A percentile compares a stretch with the other conserved stretches of the same genome.
These are phyloP conservation scores for Lucinisca nassula DNA, from an alignment of 2,888 invertebrate genomes.

Conservation along the genomic window DNA sequence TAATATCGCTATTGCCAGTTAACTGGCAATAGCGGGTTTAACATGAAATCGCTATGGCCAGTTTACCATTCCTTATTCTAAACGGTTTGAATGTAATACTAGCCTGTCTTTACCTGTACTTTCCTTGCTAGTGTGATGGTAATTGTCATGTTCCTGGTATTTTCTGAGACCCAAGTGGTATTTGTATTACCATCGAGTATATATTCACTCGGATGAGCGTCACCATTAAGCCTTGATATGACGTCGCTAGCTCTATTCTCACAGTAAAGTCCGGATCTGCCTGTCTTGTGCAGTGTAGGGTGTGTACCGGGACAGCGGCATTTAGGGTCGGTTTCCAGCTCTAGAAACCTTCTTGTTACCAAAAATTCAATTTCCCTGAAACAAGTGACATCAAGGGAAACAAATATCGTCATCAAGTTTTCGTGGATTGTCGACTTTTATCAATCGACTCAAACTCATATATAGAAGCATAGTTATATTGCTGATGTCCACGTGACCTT, in stretches of 20 bases:
- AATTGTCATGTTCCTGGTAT: background rate
- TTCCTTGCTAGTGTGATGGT: background rate
- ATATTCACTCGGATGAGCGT: background rate
- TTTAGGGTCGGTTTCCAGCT: background rate
- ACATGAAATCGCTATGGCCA: no score
- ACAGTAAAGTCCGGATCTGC: background rate
- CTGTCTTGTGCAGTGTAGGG: background rate
- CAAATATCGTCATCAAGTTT: no score
- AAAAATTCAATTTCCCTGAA: background rate
- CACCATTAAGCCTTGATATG: background rate
- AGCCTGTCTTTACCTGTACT: constrained; percentile 3
- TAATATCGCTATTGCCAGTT: no score
- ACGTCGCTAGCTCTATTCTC: no score
- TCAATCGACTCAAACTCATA: no score
- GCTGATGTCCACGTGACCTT: no score
- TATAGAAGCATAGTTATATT: no score
- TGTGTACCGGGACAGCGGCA: background rate
- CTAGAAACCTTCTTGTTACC: background rate
- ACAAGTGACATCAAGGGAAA: background rate
- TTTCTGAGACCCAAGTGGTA: background rate
- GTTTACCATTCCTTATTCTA: no score
- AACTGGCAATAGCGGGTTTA: no score
- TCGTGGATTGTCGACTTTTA: no score
- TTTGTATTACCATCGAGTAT: background rate
- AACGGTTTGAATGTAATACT: no score